A percentile compares a stretch with the other conserved stretches of the same genome.
Evolutionary conservation across 2,888 invertebrate genomes (phyloP).

Genomic region (Lottia gigantea): DNA sequence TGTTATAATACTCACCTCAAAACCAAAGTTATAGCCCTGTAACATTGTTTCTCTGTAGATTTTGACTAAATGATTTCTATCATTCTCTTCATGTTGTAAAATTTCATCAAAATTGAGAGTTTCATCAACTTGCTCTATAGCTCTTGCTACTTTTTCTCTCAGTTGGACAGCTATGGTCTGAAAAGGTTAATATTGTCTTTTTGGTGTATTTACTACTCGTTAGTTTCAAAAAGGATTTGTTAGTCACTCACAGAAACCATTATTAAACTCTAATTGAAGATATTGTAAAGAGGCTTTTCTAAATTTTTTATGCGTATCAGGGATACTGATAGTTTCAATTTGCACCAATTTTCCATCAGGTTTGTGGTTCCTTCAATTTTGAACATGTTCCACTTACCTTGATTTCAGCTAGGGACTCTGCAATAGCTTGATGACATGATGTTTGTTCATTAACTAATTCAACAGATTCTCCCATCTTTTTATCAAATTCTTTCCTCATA

Average conservation of each 20-base stretch:
- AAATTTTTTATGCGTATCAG: no score
- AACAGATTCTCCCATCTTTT: constrained; percentile 57
- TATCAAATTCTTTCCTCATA: constrained; percentile 65
- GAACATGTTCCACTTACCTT: constrained; percentile 61
- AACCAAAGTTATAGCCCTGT: constrained; percentile 89
- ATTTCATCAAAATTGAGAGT: constrained; percentile 71
- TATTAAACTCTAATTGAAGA: no score
- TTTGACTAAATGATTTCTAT: constrained; percentile 74
- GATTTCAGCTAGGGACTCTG: constrained; percentile 75
- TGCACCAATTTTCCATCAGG: no score
- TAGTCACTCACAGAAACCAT: no score
- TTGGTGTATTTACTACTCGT: no score
- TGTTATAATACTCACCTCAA: constrained; percentile 73
- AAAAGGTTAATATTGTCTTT: no score
- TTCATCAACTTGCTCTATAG: constrained; percentile 74
- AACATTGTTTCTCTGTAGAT: constrained; percentile 82
- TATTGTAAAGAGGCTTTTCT: no score
- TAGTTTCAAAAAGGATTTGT: no score
- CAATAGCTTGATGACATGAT: constrained; percentile 72
- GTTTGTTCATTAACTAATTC: constrained; percentile 68
- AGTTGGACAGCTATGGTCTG: constrained; percentile 74
- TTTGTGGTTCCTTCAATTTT: no score
- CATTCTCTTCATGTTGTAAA: constrained; percentile 72
- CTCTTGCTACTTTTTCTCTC: constrained; percentile 72
- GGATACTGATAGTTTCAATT: no score